phyloP scores from a whole-genome alignment of 37 sponge, comb jelly and placozoan genomes.

The Cliona cf. orientalis region DNA sequence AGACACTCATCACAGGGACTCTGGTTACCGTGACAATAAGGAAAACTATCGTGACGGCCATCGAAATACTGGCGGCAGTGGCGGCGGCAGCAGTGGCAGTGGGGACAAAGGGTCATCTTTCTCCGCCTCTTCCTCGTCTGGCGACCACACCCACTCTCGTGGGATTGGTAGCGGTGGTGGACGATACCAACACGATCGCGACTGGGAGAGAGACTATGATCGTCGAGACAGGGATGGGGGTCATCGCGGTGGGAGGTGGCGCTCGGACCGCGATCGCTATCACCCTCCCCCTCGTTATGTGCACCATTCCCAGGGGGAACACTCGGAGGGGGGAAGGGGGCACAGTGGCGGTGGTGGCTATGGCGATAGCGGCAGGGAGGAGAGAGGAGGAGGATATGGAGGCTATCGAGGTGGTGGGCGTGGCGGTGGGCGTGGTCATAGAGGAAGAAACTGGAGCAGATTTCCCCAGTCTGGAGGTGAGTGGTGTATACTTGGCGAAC shows the following conservation, averaged over 20 bases:
- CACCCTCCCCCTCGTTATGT: constrained; percentile 51
- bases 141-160: neutral
- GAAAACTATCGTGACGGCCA: constrained; percentile 11
- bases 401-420: constrained; percentile 9
- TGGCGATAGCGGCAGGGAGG: constrained; percentile 5
- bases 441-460: constrained; percentile 48
- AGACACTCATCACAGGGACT: constrained; percentile 2
- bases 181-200: constrained; percentile 46
- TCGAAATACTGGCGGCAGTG: constrained; percentile 21
- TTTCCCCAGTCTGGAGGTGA: neutral
- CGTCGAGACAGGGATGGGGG: neutral
- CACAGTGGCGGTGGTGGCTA: neutral
- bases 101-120: neutral
- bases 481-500: neutral
- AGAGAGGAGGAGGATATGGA: constrained; percentile 21
- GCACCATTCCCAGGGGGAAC: constrained; percentile 19
- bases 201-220: constrained; percentile 14
- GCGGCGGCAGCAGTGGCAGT: neutral
- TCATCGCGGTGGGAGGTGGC: constrained; percentile 31
- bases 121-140: neutral
- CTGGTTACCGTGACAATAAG: constrained; percentile 20
- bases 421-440: constrained; percentile 29
- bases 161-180: neutral
- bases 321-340: constrained; percentile 6
- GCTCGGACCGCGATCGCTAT: constrained; percentile 40